Evolutionary conservation across 2,113 vertebrate genomes (phyloP).

Genomic region (Rattus rattus): DNA sequence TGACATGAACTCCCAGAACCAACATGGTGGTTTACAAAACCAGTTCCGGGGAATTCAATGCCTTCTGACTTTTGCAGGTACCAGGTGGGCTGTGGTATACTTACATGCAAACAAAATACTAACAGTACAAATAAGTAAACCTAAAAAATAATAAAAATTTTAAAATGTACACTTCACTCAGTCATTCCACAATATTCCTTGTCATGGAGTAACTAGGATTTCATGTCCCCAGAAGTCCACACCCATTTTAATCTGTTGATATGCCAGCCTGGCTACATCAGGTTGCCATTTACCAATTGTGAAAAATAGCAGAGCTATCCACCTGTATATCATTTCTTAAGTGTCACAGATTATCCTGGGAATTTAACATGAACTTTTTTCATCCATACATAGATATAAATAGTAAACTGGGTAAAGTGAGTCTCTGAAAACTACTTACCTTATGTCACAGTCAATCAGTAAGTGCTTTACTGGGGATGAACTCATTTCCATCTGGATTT

Average conservation of each 20-base stretch:
- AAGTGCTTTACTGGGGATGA: neutral
- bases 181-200: neutral
- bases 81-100: neutral
- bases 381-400: neutral
- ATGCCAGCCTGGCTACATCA: neutral
- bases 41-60: neutral
- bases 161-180: neutral
- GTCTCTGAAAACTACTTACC: slow-evolving; percentile 6
- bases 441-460: neutral
- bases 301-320: neutral
- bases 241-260: neutral
- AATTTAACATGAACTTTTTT: slow-evolving; percentile 5
- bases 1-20: neutral
- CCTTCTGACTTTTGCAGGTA: neutral
- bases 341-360: neutral
- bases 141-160: neutral
- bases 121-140: neutral
- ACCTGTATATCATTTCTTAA: neutral
- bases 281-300: neutral
- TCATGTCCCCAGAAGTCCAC: neutral
- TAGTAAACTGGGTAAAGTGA: slow-evolving; percentile 21
- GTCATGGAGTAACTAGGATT: neutral
- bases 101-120: neutral
- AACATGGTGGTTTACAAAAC: neutral
- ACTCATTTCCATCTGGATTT: neutral